Evolutionary conservation across 2,888 invertebrate species (phyloP), one percentile per base, ranked within the genome.

Genomic region (Ceriagrion tenellum): DNA sequence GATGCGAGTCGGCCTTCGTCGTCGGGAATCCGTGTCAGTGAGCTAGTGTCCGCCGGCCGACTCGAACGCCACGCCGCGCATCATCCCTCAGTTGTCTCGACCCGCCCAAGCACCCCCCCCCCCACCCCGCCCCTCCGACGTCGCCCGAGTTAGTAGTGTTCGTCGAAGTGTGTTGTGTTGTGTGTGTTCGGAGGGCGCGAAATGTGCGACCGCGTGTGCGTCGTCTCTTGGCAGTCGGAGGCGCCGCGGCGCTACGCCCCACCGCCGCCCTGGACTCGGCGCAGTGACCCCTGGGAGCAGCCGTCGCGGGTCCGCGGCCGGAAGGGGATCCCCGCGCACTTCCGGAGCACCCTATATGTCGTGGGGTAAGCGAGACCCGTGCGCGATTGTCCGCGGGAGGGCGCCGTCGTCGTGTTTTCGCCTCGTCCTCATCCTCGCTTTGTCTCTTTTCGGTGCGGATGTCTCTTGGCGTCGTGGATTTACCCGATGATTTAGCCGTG

Each of bases 361-460:
- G 35, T 93, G 30, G 88, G 95, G 93, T 88, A 63, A 90, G 74
- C 74, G 91, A 69, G 95, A 95, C 95, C 69, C 95, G 95, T 93
- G 12, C 56, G 56, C 56, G 12, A 16, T 12, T 30, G 35, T n/a
- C 30, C 74, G n/a, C 74, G 12, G 74, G n/a, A 56, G 56, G 16
- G 56, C 16, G 8, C 16, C 16, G 8, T 56, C 56, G 16, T 56
- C n/a, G 56, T 56, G 56, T 56, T 56, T 56, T n/a, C n/a, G n/a
- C 59, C 59, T 16, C 59, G 59, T 10, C 59, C 18, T 59, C 47
- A 47, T 47, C 47, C 47, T 47, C 8, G n/a, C n/a, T n/a, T n/a
- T 47, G 47, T 2, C 47, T 47, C 47, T 47, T 47, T 2, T 47
- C 47, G 47, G 8, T 2, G 4, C 8, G 47, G 4, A 8, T 47